Conservation (phyloP, 92 coral and sea anemone species). For the Micromussa lordhowensis region DNA sequence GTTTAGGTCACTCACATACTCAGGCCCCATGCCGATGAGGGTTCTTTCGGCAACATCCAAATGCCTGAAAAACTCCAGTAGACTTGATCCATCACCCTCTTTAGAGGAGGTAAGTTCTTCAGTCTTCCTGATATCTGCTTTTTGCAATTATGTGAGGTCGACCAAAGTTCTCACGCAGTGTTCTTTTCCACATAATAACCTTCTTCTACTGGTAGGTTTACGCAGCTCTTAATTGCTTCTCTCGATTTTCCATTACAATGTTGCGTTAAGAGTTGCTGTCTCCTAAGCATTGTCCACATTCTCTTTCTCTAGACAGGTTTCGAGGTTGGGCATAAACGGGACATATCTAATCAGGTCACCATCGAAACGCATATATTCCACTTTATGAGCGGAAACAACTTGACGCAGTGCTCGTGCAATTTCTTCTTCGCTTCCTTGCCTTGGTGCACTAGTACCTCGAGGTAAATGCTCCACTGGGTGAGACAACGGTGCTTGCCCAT, state of each 20-base stretch:
- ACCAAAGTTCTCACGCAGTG: constrained; percentile 47
- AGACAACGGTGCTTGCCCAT: no score
- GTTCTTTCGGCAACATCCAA: no score
- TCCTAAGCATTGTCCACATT: constrained; percentile 42
- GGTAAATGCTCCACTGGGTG: no score
- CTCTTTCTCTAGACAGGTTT: constrained; percentile 18
- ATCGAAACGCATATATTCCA: background rate
- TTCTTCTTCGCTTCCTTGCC: constrained; percentile 16
- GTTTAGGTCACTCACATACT: no score
- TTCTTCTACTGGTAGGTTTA: constrained; percentile 64
- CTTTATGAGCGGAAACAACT: constrained; percentile 45
- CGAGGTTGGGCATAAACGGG: constrained; percentile 65
- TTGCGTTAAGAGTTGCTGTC: constrained; percentile 63
- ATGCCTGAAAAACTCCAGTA: no score
- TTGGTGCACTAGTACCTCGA: no score
- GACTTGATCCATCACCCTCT: no score
- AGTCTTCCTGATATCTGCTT: constrained; percentile 58
- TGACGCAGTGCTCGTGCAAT: constrained; percentile 34
- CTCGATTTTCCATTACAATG: constrained; percentile 76
- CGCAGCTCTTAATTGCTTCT: constrained; percentile 75
- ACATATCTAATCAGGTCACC: background rate
- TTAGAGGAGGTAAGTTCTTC: constrained; percentile 28
- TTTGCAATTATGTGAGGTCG: constrained; percentile 49
- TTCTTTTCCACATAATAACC: background rate
- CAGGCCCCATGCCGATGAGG: no score